A percentile compares a stretch with the other conserved stretches of the same genome.
Conservation (phyloP, 2,888 invertebrate genomes). For the Cryptocephalus moraei region DNA sequence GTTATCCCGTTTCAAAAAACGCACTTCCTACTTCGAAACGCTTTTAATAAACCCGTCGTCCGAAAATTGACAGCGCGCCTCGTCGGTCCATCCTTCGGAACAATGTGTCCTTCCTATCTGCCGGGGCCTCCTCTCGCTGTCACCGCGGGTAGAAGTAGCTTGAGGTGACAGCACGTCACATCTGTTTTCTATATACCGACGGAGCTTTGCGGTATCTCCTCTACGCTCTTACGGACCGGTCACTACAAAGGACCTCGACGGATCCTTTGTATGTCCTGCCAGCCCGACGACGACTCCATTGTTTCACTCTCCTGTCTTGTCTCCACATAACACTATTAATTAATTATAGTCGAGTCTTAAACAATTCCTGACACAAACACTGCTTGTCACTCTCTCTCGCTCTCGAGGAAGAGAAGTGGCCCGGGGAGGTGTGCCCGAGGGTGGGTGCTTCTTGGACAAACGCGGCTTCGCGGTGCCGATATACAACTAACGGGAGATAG, state of each 20-base stretch:
- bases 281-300: slow-evolving; percentile 17
- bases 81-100: no score
- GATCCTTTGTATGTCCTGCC: slow-evolving; percentile 24
- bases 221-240: slow-evolving; percentile 15
- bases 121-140: slow-evolving; percentile 5
- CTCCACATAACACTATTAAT: slow-evolving; percentile 24
- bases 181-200: slow-evolving; percentile 12
- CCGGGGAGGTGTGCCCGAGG: background rate
- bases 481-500: background rate
- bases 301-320: slow-evolving; percentile 8
- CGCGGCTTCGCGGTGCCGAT: background rate
- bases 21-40: no score
- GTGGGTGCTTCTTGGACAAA: background rate
- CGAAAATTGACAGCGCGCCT: no score
- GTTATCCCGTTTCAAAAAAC: no score
- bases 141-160: slow-evolving; percentile 11
- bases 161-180: slow-evolving; percentile 17
- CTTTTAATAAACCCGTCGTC: no score
- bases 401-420: background rate
- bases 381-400: slow-evolving; percentile 15
- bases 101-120: no score
- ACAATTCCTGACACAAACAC: slow-evolving; percentile 23
- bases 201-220: slow-evolving; percentile 8
- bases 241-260: slow-evolving; percentile 25
- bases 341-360: slow-evolving; percentile 22